Evolutionary conservation across 2,888 invertebrate species (phyloP), one percentile per base, ranked within the genome.

Genomic region (Saturnia japonica): DNA sequence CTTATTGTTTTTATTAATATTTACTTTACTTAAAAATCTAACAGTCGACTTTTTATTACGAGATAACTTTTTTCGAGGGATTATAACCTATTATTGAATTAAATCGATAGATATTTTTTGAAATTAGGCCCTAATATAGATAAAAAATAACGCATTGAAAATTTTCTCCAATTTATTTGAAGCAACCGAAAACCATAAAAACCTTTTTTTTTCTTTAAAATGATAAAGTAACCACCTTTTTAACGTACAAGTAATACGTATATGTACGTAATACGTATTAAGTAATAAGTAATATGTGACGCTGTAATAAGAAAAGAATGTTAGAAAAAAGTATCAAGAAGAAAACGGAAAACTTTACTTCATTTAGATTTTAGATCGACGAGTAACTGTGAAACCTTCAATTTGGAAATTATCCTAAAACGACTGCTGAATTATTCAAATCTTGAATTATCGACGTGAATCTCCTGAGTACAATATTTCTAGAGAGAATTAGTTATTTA

Each of bases 401-500:
- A 89, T 89, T 90, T 88, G 87, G 83, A 88, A 89, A 89, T 90
- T 88, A 89, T 88, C 86, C 85, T 84, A 83, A 88, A 91, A 87
- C 88, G 88, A 82, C 85, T 85, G 77, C 83, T 91, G 91, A 91
- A 91, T 91, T 83, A 91, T 91, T 91, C 89, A 91, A 86, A 85
- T 82, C 82, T 80, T 86, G 88, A 89, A 90, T 89, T 89, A 89
- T 90, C 88, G 87, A 86, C 83, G 85, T 86, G 81, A 81, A 86
- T 88, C 86, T 84, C 79, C 80, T 80, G 82, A 82, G 85, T 82
- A 84, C 86, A 84, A 86, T 88, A 85, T 88, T 86, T 84, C 75
- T 75, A 80, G 83, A 83, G 84, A 81, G 85, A 87, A 88, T 89
- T 88, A 87, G 87, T 89, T 88, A 87, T 88, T 88, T 87, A 87